phyloP scores from a whole-genome alignment of 2,888 invertebrate species.

The Chloromyia formosa region DNA sequence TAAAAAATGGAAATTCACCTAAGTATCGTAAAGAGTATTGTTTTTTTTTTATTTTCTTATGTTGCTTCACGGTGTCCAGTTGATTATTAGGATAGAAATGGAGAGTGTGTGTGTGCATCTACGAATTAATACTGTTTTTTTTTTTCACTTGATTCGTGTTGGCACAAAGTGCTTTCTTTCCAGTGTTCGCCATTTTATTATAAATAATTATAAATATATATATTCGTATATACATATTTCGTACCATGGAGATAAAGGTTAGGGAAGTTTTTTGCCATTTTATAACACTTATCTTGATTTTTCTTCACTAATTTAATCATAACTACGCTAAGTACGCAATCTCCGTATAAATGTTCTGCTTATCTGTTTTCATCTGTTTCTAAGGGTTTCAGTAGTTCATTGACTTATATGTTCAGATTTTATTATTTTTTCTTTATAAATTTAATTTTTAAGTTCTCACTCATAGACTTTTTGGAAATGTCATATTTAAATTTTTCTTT shows the following conservation, averaged over 20 bases:
- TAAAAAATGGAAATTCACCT: conserved; percentile 23
- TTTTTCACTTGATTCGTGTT: not conserved
- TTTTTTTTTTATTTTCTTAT: not conserved
- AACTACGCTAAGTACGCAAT: conserved; percentile 22
- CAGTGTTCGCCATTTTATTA: not conserved
- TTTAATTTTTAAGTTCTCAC: conserved; percentile 46
- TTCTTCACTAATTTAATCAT: conserved; percentile 6
- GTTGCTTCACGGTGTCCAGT: not conserved
- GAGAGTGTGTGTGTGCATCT: not conserved
- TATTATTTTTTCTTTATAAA: too few relatives aligned
- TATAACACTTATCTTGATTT: conserved; percentile 16
- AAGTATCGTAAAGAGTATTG: not conserved
- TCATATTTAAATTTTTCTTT: conserved; percentile 23
- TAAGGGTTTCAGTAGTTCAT: conserved; percentile 38
- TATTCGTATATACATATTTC: not conserved
- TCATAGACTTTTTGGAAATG: conserved; percentile 46
- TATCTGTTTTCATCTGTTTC: not conserved
- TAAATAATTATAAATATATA: conserved; percentile 42
- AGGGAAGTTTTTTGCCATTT: not conserved
- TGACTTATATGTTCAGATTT: conserved; percentile 47
- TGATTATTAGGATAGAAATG: not conserved
- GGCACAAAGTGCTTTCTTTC: too few relatives aligned
- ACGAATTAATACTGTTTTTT: not conserved
- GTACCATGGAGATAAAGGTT: not conserved
- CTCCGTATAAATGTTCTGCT: conserved; percentile 25